Conservation (phyloP, 2,888 invertebrate genomes). For the Apotomis betuletana region DNA sequence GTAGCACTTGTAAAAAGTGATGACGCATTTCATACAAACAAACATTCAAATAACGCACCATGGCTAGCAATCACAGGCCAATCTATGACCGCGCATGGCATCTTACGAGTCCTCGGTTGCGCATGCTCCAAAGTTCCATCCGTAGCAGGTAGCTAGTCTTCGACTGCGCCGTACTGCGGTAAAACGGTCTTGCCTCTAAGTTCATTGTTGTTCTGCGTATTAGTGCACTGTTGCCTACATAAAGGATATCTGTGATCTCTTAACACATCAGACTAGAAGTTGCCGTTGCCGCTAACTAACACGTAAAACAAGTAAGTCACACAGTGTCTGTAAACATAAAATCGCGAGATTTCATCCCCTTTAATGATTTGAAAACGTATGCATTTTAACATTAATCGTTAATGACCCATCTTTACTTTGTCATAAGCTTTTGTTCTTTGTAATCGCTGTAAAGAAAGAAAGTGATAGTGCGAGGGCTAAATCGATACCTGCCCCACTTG, state of each 20-base stretch:
- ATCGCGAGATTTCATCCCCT: not conserved
- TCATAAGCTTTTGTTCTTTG: not conserved
- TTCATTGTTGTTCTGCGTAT: slow-evolving; percentile 39
- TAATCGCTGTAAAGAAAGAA: slow-evolving; percentile 13
- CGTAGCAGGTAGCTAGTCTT: slow-evolving; percentile 33
- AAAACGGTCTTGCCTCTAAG: slow-evolving; percentile 35
- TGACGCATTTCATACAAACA: not conserved
- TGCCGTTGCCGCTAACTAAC: slow-evolving; percentile 2
- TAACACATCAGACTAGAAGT: not conserved
- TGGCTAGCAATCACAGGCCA: not conserved
- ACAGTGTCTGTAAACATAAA: not conserved
- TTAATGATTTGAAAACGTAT: not conserved
- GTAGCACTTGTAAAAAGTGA: not conserved
- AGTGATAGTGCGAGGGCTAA: not conserved
- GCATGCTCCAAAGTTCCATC: slow-evolving; percentile 30
- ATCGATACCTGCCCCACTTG: slow-evolving; percentile 35
- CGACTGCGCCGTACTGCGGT: slow-evolving; percentile 40
- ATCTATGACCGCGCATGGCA: slow-evolving; percentile 31
- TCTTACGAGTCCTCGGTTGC: slow-evolving; percentile 11
- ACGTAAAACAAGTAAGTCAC: slow-evolving; percentile 11
- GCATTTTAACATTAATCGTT: not conserved
- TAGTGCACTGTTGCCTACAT: slow-evolving; percentile 17
- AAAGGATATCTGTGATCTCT: slow-evolving; percentile 1
- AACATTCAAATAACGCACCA: slow-evolving; percentile 5
- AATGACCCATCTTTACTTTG: slow-evolving; percentile 7